Base-by-base conservation (phyloP, 1,140 invertebrate species). In the Penaeus indicus region DNA sequence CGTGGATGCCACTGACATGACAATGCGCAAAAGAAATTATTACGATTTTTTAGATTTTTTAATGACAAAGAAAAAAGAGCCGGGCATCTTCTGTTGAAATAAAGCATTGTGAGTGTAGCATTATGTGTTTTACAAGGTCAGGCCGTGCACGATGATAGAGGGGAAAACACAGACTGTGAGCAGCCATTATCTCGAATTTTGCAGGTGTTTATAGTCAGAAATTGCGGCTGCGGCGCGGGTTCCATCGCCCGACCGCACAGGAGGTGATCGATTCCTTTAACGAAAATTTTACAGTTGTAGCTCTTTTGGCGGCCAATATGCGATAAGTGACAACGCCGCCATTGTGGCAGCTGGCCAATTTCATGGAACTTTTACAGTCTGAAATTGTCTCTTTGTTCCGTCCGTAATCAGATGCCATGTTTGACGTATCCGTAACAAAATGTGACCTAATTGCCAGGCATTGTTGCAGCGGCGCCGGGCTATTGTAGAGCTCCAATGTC, bases 321-420 rank as follows among this genome's bases (percentile, higher is more conserved):
- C 38, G 83, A 69, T 72, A 42, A 72, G 64, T 84, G 83, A 84
- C 83, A 84, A 63, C 54, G 67, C 62, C 83, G 67, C 83, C 72
- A 47, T 84, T 84, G 83, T 72, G 79, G n/a, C 79, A 27, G 72
- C 78, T 32, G 62, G 60, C 78, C 79, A 87, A 87, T 87, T 87
- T 87, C 85, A 81, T 82, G 85, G 63, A 69, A 82, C 85, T 87
- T 87, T 81, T 87, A 47, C 85, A 72, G 78, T 69, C 85, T 80
- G 72, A 87, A 87, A 82, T 87, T 82, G 79, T 87, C 82, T 64
- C 85, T 87, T 87, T 87, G 85, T 87, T 87, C 78, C 78, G 54
- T 25, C n/a, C 47, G 85, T 87, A 82, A 87, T 87, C 78, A 82
- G 85, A 87, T 87, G 79, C 82, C 78, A 79, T 72, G 63, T 67